A percentile compares a stretch with the other conserved stretches of the same genome.
phyloP scores from a whole-genome alignment of 2,888 invertebrate species.

The Malthinus seriepunctatus region DNA sequence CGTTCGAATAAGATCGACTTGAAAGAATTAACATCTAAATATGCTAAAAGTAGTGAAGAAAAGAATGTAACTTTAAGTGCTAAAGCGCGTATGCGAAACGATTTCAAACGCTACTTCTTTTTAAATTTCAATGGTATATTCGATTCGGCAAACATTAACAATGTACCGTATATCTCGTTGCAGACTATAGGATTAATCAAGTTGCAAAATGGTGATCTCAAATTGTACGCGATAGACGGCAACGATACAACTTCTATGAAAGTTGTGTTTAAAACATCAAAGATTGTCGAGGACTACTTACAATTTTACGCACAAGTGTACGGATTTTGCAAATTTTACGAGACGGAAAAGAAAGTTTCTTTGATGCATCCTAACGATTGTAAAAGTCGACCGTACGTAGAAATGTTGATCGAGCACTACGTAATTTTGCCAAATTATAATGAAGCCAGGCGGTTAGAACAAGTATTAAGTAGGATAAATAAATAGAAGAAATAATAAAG shows the following conservation, averaged over 20 bases:
- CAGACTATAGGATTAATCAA: background rate
- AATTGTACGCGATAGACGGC: background rate
- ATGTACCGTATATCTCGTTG: background rate
- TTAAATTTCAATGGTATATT: background rate
- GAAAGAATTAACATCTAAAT: background rate
- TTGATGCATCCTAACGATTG: background rate
- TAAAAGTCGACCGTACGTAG: background rate
- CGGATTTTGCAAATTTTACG: slow-evolving; percentile 10
- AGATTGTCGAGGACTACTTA: background rate
- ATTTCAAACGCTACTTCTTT: too few relatives aligned
- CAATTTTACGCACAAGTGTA: slow-evolving; percentile 5
- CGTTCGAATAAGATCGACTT: background rate
- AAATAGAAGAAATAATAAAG: background rate
- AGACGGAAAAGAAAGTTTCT: background rate
- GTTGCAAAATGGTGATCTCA: background rate
- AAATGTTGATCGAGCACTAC: background rate
- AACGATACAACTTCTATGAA: background rate
- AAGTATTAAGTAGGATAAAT: background rate
- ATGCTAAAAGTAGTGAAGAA: background rate
- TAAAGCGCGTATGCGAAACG: background rate
- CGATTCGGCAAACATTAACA: background rate
- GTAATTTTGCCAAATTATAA: slow-evolving; percentile 7
- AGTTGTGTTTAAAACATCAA: background rate
- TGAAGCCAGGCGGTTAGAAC: slow-evolving; percentile 4
- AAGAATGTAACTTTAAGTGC: background rate